A percentile compares a stretch with the other conserved stretches of the same genome.
Conservation (phyloP, 2,113 vertebrate species). For the Chaenocephalus aceratus region DNA sequence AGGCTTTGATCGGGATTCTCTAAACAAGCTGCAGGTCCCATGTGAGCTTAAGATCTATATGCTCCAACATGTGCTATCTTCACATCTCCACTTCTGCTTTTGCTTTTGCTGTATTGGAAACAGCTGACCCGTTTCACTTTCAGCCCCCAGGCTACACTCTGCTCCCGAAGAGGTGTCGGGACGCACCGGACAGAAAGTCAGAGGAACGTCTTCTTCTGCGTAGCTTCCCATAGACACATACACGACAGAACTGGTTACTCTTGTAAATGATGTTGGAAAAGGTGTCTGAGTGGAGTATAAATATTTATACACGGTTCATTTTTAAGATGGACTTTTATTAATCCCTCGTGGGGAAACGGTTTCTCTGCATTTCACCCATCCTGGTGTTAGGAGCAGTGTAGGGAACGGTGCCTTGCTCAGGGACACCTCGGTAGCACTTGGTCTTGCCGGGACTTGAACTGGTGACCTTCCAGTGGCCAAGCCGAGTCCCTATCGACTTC, state of each 20-base stretch:
- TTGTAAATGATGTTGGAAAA: slow-evolving; percentile 53
- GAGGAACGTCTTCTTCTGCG: slow-evolving; percentile 55
- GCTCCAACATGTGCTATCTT: slow-evolving; percentile 83
- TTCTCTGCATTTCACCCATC: too few species aligned
- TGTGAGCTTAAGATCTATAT: slow-evolving; percentile 78
- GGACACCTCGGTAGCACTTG: too few species aligned
- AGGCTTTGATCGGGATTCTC: slow-evolving; percentile 85
- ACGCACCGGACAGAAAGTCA: slow-evolving; percentile 43
- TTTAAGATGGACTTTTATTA: too few species aligned
- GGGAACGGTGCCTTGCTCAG: too few species aligned
- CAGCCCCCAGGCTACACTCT: slow-evolving; percentile 79
- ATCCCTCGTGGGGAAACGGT: too few species aligned
- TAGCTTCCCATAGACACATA: slow-evolving; percentile 23
- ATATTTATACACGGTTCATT: slow-evolving; percentile 12
- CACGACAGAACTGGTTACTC: slow-evolving; percentile 53
- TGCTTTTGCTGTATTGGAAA: slow-evolving; percentile 84
- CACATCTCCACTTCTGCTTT: slow-evolving; percentile 84
- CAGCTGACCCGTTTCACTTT: slow-evolving; percentile 85
- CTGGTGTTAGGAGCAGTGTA: too few species aligned
- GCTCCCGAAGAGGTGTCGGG: slow-evolving; percentile 75
- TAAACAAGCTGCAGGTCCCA: slow-evolving; percentile 83
- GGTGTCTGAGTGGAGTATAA: slow-evolving; percentile 37
- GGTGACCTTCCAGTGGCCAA: too few species aligned
- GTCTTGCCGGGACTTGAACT: too few species aligned
- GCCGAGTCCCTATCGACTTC: too few species aligned